Evolutionary conservation across 2,113 vertebrate genomes (phyloP).

Genomic region (Platysteira castanea): DNA sequence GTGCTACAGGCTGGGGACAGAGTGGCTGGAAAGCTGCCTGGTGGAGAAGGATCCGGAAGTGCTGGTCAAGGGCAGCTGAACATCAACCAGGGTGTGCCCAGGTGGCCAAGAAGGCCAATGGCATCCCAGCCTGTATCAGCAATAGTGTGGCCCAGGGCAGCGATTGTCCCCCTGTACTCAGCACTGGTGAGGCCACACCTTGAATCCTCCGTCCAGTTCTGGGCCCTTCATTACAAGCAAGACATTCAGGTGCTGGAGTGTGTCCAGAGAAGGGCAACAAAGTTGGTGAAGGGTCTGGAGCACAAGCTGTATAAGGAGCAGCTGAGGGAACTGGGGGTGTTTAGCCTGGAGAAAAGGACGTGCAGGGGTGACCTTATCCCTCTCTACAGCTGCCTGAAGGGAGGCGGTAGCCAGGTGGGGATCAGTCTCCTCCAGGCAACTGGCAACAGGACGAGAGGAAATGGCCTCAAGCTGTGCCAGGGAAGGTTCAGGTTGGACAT

Average conservation of each 20-base stretch:
- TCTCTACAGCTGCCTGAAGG: background rate
- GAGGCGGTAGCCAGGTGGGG: background rate
- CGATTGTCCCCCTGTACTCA: fast-evolving
- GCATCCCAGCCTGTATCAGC: background rate
- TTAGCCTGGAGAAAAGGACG: background rate
- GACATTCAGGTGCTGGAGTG: fast-evolving
- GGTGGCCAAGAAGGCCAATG: background rate
- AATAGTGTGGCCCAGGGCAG: background rate
- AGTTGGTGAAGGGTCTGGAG: background rate
- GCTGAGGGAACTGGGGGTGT: background rate
- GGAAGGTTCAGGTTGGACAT: background rate
- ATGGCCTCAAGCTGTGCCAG: background rate
- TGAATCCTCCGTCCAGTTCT: fast-evolving
- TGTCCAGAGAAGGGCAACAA: background rate
- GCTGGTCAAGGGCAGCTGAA: background rate
- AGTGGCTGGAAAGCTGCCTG: background rate
- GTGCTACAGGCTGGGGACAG: background rate
- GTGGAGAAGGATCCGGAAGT: background rate
- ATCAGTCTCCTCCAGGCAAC: background rate
- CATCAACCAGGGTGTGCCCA: background rate
- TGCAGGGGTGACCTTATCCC: fast-evolving
- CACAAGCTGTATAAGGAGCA: background rate
- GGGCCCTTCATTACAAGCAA: too few relatives aligned
- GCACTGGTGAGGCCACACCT: background rate
- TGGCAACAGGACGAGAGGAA: background rate